These are phyloP conservation scores for Drosophila basisetae DNA, from an alignment of 2,888 invertebrate species.

Conservation along the genomic window DNA sequence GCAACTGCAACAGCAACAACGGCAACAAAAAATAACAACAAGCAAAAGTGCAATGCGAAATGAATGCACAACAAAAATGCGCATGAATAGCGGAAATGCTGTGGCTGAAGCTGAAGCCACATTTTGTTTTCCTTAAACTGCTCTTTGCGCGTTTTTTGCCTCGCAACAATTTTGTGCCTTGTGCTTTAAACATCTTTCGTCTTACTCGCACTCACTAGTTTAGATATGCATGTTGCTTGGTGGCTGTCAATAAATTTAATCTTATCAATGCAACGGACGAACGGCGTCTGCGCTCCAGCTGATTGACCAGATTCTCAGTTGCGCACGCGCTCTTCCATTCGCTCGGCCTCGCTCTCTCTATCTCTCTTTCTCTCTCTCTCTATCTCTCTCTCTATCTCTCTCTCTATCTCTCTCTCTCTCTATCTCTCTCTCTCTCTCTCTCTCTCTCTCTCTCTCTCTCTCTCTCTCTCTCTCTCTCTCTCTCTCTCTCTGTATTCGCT, in stretches of 20 bases:
- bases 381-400: not conserved
- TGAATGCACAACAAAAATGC: slow-evolving; percentile 67
- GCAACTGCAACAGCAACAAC: slow-evolving; percentile 32
- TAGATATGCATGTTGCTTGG: not conserved
- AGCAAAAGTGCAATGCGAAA: slow-evolving; percentile 57
- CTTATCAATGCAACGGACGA: slow-evolving; percentile 44
- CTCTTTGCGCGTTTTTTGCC: slow-evolving; percentile 39
- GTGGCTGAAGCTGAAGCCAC: slow-evolving; percentile 54
- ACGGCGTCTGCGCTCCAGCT: slow-evolving; percentile 40
- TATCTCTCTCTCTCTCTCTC: slow-evolving; percentile 2
- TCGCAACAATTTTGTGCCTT: slow-evolving; percentile 36
- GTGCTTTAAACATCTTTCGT: slow-evolving; percentile 44
- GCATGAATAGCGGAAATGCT: slow-evolving; percentile 74
- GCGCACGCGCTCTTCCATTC: slow-evolving; percentile 32
- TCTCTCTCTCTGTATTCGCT: slow-evolving; percentile 3
- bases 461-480: slow-evolving; percentile 5
- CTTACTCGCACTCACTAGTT: slow-evolving; percentile 20
- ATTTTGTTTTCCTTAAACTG: slow-evolving; percentile 78
- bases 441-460: slow-evolving; percentile 6
- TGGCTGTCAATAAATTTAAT: slow-evolving; percentile 45
- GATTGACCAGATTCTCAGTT: slow-evolving; percentile 70
- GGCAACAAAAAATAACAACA: slow-evolving; percentile 32
- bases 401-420: slow-evolving; percentile 9
- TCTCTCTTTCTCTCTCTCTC: not conserved
- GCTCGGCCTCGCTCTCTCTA: slow-evolving; percentile 1